Percentiles rank a stretch among this genome's conserved stretches.
Conservation (phyloP, 2,797 vertebrate genomes). For the Vireo griseus region DNA sequence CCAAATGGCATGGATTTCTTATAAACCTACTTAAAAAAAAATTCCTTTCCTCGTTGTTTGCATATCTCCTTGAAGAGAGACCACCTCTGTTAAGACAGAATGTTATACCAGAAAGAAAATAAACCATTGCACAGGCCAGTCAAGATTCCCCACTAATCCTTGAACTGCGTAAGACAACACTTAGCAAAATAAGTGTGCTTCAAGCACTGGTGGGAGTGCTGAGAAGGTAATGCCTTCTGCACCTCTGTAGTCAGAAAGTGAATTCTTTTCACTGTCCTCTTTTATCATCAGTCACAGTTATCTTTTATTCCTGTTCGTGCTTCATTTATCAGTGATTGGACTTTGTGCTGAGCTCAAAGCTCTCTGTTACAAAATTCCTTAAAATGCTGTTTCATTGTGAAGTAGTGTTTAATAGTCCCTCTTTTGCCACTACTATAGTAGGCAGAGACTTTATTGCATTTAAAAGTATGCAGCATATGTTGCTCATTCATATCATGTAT, state of each 20-base stretch:
- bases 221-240: not conserved
- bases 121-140: slow-evolving; percentile 2
- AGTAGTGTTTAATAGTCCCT: not conserved
- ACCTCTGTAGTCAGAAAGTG: not conserved
- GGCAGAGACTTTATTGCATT: not conserved
- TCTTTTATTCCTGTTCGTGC: not conserved
- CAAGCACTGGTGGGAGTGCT: not conserved
- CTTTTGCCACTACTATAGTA: not conserved
- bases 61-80: slow-evolving; percentile 20
- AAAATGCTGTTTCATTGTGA: not conserved
- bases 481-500: not conserved
- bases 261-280: not conserved
- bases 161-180: not conserved
- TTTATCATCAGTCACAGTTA: not conserved
- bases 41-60: slow-evolving; percentile 48
- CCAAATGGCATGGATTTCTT: slow-evolving; percentile 40
- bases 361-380: not conserved
- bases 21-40: slow-evolving; percentile 36
- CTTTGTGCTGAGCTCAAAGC: not conserved
- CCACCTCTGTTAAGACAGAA: slow-evolving; percentile 47
- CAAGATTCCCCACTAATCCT: slow-evolving; percentile 49
- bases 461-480: not conserved
- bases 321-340: not conserved
- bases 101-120: slow-evolving; percentile 37
- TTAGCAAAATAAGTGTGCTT: not conserved